phyloP scores from a whole-genome alignment of 2,113 vertebrate species.

The Neodon shergylaensis region DNA sequence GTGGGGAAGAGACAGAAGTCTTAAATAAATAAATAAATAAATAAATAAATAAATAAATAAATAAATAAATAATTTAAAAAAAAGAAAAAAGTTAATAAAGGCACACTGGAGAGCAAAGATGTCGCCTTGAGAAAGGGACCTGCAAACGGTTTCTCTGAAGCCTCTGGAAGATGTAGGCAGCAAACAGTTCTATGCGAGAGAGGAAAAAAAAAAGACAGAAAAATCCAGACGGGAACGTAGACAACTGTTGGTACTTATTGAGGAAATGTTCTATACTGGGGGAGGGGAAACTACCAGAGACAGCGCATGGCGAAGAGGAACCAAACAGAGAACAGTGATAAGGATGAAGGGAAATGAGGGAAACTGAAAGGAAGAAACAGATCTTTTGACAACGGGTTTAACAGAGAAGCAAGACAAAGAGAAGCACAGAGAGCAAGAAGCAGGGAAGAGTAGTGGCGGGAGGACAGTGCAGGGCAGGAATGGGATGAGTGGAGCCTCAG shows the following conservation, averaged over 20 bases:
- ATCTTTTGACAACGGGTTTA: background rate
- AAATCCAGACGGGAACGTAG: background rate
- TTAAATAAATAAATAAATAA: too few relatives aligned
- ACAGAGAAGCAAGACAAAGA: background rate
- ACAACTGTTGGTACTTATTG: background rate
- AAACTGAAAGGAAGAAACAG: background rate
- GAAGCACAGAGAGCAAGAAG: background rate
- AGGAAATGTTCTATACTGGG: background rate
- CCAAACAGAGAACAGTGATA: background rate
- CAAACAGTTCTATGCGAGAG: background rate
- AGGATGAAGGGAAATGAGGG: background rate
- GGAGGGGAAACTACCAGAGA: background rate
- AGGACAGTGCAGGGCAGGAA: accelerated
- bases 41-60: too few relatives aligned
- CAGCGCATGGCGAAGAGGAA: background rate
- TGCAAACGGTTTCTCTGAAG: background rate
- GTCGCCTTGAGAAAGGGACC: background rate
- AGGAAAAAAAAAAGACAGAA: background rate
- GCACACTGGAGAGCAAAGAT: background rate
- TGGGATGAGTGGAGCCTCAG: accelerated
- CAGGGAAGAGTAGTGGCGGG: accelerated
- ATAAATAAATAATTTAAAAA: too few relatives aligned
- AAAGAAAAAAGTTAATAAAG: background rate
- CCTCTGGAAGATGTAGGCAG: background rate
- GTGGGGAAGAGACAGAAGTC: too few relatives aligned